Evolutionary conservation across 2,888 invertebrate species (phyloP).

Genomic region (Luperina nickerlii): DNA sequence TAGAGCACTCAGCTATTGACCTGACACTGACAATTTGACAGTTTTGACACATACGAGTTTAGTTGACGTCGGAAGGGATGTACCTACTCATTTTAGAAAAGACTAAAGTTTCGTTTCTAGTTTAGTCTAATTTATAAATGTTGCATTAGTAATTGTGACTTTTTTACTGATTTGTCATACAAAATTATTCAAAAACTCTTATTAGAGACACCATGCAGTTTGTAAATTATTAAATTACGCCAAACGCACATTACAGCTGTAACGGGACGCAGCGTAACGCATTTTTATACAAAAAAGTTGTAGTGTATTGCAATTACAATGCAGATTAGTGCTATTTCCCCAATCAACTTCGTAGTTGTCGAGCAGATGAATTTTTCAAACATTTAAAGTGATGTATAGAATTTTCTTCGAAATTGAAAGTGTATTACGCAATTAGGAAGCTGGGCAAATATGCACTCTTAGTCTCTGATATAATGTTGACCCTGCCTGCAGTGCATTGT

Average conservation of each 20-base stretch:
- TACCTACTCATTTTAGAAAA: neutral
- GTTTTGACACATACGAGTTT: neutral
- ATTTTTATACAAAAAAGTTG: neutral
- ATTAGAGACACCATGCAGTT: neutral
- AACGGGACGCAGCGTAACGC: neutral
- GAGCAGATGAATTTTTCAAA: too few relatives aligned
- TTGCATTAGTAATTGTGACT: neutral
- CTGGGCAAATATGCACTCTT: neutral
- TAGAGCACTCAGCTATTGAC: too few relatives aligned
- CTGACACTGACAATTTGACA: conserved; percentile 14
- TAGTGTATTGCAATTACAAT: neutral
- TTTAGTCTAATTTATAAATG: neutral
- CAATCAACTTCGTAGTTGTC: too few relatives aligned
- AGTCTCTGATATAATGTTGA: neutral
- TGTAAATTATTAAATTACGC: neutral
- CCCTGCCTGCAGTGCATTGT: neutral
- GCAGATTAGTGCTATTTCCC: too few relatives aligned
- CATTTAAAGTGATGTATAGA: neutral
- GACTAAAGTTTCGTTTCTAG: neutral
- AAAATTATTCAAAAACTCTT: too few relatives aligned
- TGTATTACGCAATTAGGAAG: neutral
- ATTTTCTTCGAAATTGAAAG: neutral
- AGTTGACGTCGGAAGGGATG: conserved; percentile 34
- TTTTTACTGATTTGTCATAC: neutral
- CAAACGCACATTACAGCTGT: too few relatives aligned